phyloP scores from a whole-genome alignment of 2,888 invertebrate genomes.

The Taenaris catops region DNA sequence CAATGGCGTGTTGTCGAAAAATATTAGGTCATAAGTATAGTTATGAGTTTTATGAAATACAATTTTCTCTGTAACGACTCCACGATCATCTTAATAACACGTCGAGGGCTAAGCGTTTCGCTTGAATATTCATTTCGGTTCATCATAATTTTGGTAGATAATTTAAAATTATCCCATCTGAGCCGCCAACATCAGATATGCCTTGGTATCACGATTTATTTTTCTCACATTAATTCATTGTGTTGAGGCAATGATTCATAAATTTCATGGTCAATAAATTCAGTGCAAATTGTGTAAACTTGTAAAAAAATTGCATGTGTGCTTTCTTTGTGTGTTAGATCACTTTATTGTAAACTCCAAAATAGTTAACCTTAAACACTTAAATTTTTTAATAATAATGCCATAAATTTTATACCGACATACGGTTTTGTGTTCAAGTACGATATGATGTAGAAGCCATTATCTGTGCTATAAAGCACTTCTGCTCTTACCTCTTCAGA shows the following conservation, averaged over 20 bases:
- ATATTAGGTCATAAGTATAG: conserved; percentile 76
- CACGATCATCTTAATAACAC: conserved; percentile 76
- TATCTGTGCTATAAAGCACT: too few species aligned
- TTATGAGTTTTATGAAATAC: conserved; percentile 76
- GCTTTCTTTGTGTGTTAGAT: too few species aligned
- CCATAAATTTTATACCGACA: too few species aligned
- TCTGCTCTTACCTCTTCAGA: too few species aligned
- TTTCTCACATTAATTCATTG: conserved; percentile 54
- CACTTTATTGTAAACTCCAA: too few species aligned
- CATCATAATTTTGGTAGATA: conserved; percentile 73
- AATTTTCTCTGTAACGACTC: conserved; percentile 72
- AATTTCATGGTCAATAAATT: background rate
- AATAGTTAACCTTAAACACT: too few species aligned
- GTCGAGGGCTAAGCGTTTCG: conserved; percentile 65
- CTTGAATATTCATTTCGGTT: conserved; percentile 75
- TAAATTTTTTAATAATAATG: too few species aligned
- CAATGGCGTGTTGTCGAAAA: conserved; percentile 69
- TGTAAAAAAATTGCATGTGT: too few species aligned
- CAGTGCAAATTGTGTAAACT: too few species aligned
- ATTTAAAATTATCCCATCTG: conserved; percentile 70
- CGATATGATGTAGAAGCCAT: too few species aligned
- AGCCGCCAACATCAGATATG: conserved; percentile 22
- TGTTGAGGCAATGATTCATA: conserved; percentile 5
- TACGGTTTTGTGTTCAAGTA: too few species aligned
- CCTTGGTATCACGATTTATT: conserved; percentile 47